Base-by-base conservation (phyloP, 37 sponge, comb jelly and placozoan genomes). In the Aphrocallistes beatrix region DNA sequence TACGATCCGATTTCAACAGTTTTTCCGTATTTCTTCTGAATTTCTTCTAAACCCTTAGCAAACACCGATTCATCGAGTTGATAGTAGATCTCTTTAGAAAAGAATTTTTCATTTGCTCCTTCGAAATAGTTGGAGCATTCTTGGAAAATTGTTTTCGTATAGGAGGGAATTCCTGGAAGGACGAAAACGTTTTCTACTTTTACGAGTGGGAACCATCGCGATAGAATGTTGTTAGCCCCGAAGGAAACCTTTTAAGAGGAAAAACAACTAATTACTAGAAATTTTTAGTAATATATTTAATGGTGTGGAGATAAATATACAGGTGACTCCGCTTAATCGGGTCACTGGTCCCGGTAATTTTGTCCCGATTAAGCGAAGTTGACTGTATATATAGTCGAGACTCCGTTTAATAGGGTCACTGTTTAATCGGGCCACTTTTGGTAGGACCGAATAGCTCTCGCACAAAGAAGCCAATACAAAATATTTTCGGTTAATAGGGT, bases 111-210 rank as follows among this genome's bases (percentile, higher is more conserved):
- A 38, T 34, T 82, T 86, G 23, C 45, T n/a, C 37, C 23, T 0
- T 6, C 6, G 51, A 3, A 51, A 51, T 1, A 36, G 75, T 39
- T 51, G 36, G 0, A 51, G 6, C 25, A 36, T 28, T 86, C 85
- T n/a, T n/a, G n/a, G 39, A 92, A 94, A 0, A 83, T 45, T 17
- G 25, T 36, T 40, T 82, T 81, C 25, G 91, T 51, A 0, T 86
- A 88, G 10, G 69, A 50, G 6, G 96, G 96, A 0, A 95, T 88
- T 25, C 96, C 96, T 36, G 93, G 90, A n/a, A 88, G 89, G 37
- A 88, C 82, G 69, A 90, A 86, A 19, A 95, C 93, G 85, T 95
- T 95, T 38, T 84, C 83, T 16, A 94, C 84, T 6, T 23, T 19
- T 21, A 91, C 37, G 39, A 92, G 83, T 9, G 92, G 92, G 75